A percentile compares a stretch with the other conserved stretches of the same genome.
Evolutionary conservation across 2,113 vertebrate species (phyloP).

Genomic region (Aldabrachelys gigantea): DNA sequence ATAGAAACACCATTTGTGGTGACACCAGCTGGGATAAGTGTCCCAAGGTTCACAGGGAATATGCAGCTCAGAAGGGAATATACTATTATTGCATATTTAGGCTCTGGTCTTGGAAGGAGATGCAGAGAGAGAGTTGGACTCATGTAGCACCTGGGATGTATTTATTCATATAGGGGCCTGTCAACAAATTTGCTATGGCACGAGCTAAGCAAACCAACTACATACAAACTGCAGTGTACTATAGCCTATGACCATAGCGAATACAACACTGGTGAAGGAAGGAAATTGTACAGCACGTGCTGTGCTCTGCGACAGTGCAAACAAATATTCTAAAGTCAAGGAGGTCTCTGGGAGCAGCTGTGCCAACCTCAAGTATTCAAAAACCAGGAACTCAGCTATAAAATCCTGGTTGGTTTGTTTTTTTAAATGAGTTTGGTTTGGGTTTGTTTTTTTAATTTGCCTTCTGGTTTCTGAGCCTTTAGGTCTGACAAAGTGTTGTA

Average conservation of each 20-base stretch:
- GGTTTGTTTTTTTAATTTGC: neutral
- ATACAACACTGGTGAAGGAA: neutral
- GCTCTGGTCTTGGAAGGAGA: neutral
- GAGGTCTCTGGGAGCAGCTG: neutral
- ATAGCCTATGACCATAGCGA: neutral
- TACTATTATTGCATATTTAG: neutral
- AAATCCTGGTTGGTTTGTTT: neutral
- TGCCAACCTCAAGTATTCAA: neutral
- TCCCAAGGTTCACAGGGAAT: neutral
- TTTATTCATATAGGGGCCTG: neutral
- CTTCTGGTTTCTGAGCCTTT: neutral
- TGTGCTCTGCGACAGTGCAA: neutral
- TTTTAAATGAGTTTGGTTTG: neutral
- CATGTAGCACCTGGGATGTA: neutral
- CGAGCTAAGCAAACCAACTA: neutral
- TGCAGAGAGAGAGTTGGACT: neutral
- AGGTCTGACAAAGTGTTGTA: neutral
- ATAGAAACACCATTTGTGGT: neutral
- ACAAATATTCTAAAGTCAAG: neutral
- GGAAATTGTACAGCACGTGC: neutral
- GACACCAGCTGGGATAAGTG: neutral
- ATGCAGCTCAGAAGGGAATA: neutral
- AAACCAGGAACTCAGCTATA: neutral
- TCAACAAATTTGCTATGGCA: neutral
- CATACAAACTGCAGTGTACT: neutral